A percentile compares a stretch with the other conserved stretches of the same genome.
Conservation (phyloP, 2,113 vertebrate genomes). For the Rhinogobius similis region DNA sequence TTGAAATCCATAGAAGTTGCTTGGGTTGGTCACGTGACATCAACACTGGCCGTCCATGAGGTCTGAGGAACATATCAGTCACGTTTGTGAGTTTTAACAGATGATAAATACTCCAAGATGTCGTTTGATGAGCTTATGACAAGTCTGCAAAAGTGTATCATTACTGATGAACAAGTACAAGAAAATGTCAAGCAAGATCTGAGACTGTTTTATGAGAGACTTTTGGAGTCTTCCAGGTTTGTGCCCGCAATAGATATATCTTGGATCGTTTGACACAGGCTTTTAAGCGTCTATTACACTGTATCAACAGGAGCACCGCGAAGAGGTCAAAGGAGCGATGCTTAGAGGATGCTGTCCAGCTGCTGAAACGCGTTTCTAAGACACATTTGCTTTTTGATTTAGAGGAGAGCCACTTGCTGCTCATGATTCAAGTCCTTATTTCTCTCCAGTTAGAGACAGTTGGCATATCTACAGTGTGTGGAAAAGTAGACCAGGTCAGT, state of each 20-base stretch:
- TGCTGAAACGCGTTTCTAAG: slow-evolving; percentile 63
- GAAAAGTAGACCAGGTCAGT: slow-evolving; percentile 86
- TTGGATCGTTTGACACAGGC: background rate
- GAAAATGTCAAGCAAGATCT: slow-evolving; percentile 41
- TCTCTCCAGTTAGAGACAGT: slow-evolving; percentile 79
- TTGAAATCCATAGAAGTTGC: slow-evolving; percentile 19
- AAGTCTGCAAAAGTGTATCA: slow-evolving; percentile 39
- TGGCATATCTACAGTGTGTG: slow-evolving; percentile 78
- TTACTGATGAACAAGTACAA: slow-evolving; percentile 21
- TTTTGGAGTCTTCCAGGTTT: slow-evolving; percentile 72
- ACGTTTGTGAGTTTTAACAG: background rate
- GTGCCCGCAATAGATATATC: background rate
- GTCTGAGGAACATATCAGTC: background rate
- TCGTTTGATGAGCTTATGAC: slow-evolving; percentile 54
- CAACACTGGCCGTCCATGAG: background rate
- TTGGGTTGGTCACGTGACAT: slow-evolving; percentile 28
- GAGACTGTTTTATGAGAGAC: slow-evolving; percentile 51
- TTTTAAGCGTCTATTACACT: background rate
- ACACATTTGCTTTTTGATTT: slow-evolving; percentile 49
- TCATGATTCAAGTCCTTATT: slow-evolving; percentile 79
- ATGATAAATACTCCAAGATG: slow-evolving; percentile 28
- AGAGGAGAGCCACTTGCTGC: slow-evolving; percentile 47
- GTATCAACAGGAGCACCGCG: slow-evolving; percentile 66
- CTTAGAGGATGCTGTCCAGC: slow-evolving; percentile 81
- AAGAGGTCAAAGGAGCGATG: slow-evolving; percentile 82